Base-by-base conservation (phyloP, 2,797 vertebrate species). In the Micromesistius poutassou region DNA sequence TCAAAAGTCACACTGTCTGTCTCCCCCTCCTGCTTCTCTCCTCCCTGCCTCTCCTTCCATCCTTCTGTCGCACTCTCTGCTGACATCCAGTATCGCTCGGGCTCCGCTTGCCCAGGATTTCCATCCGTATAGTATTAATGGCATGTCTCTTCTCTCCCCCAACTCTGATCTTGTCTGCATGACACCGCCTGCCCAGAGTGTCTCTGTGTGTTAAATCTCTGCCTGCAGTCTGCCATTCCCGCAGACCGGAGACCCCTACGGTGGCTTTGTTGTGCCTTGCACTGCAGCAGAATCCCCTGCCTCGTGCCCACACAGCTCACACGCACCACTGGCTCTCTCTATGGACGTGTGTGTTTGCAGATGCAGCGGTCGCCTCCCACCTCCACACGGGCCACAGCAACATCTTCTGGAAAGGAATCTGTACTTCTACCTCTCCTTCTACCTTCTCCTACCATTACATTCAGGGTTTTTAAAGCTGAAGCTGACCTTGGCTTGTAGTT, bases 161-260 rank as follows among this genome's bases (percentile, higher is more conserved):
- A 76, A 76, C 82, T 86, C 86, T 84, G 81, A 88, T 88, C 81
- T 75, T 14, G 85, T 83, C 78, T 86, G 81, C 71, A 75, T 86
- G 87, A 89, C 87, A 87, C 81, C 46, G 83, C 83, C 86, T 85
- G 88, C 77, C 87, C 78, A 76, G 80, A 84, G 83, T 84, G 84
- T 50, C 85, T 86, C 76, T 81, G 79, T 86, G 86, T 88, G 85
- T 87, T 88, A 86, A 87, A 85, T 85, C 81, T 86, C 82, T 68
- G 72, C 86, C 77, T 88, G 8, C 62, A 79, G 81, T 84, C 82
- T 85, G 83, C 85, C 76, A 76, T 55, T 79, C 35, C 79, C 84
- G 84, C 81, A 55, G 77, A 88, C 80, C 83, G 85, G 83, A 89
- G 85, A 10, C 73, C 68, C 81, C 85, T 76, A 77, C 80, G 84